phyloP scores from a whole-genome alignment of 2,797 vertebrate species.

The Okamejei kenojei region DNA sequence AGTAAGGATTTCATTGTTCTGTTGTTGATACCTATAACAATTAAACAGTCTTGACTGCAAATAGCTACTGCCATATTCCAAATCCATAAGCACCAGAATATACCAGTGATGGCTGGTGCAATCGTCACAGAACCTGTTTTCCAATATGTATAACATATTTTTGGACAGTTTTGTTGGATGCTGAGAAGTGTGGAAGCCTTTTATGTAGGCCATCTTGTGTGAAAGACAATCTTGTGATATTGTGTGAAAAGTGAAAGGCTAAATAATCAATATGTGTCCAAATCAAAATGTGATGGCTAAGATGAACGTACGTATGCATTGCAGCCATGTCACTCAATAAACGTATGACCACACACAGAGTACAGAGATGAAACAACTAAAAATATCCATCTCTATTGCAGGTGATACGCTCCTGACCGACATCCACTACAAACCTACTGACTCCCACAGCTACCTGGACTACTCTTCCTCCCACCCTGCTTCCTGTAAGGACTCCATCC shows the following conservation, averaged over 20 bases:
- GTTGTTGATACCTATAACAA: too few species aligned
- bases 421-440: too few species aligned
- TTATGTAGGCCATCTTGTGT: not conserved
- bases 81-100: not conserved
- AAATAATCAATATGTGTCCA: not conserved
- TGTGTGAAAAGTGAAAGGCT: not conserved
- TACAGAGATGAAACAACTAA: not conserved
- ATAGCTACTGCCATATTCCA: not conserved
- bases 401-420: too few species aligned
- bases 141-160: not conserved
- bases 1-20: too few species aligned
- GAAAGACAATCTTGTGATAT: not conserved
- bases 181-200: not conserved
- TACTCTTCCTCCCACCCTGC: too few species aligned
- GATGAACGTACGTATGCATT: not conserved
- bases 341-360: not conserved
- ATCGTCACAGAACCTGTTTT: not conserved
- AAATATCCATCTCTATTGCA: too few species aligned
- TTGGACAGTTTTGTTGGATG: not conserved
- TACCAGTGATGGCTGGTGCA: not conserved
- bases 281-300: not conserved
- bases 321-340: not conserved
- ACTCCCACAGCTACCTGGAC: too few species aligned
- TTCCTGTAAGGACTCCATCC: too few species aligned
- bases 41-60: not conserved